Evolutionary conservation across 2,888 invertebrate genomes (phyloP).

Genomic region (Trissonchulus sp.): DNA sequence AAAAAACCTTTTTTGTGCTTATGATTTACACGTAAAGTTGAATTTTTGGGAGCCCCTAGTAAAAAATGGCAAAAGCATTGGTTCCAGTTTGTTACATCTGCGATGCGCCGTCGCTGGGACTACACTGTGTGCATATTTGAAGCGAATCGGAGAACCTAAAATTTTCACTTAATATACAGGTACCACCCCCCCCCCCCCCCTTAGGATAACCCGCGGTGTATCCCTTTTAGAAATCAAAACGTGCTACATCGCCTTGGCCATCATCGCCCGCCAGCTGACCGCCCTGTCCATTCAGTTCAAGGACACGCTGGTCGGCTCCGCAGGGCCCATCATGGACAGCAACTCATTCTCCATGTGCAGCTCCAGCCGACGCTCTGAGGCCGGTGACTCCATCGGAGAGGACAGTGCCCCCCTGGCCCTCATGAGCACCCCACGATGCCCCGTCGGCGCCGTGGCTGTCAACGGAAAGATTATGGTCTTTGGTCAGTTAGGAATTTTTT

Average conservation of each 20-base stretch:
- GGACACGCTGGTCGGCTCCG: constrained; percentile 41
- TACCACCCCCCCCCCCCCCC: constrained; percentile 57
- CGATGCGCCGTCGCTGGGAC: constrained; percentile 29
- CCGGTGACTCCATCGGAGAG: constrained; percentile 38
- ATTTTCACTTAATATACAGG: no score
- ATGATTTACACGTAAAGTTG: no score
- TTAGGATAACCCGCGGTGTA: constrained; percentile 66
- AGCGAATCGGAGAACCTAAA: no score
- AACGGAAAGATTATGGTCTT: constrained; percentile 68
- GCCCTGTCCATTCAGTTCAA: constrained; percentile 56
- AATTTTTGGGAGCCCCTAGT: no score
- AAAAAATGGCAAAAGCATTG: no score
- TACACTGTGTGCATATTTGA: constrained; percentile 39
- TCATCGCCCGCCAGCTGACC: constrained; percentile 62
- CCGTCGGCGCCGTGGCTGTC: constrained; percentile 68
- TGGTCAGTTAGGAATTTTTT: no score
- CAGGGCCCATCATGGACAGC: constrained; percentile 55
- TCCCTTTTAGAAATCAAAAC: constrained; percentile 61
- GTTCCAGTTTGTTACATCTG: no score
- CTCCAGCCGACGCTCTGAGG: background rate
- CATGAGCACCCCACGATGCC: constrained; percentile 67
- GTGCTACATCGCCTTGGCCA: constrained; percentile 63
- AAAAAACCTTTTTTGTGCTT: no score
- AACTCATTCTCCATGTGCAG: constrained; percentile 51
- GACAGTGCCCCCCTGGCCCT: constrained; percentile 56